Percentiles rank a stretch among this genome's conserved stretches.
phyloP scores from a whole-genome alignment of 1,140 invertebrate genomes.

The Laupala kohalensis region DNA sequence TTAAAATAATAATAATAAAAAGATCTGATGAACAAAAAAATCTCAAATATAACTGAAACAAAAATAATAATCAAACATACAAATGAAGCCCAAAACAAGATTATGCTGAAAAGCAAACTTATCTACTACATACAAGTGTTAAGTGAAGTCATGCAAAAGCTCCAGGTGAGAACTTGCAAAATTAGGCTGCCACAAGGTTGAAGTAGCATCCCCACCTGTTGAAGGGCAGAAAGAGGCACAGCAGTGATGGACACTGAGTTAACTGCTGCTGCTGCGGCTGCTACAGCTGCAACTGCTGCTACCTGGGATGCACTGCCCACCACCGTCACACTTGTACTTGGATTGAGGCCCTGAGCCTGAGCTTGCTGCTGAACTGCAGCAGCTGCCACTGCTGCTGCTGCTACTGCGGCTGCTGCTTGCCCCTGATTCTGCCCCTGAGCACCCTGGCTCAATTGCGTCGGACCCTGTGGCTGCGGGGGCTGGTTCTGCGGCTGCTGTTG shows the following conservation, averaged over 20 bases:
- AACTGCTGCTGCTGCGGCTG: neutral
- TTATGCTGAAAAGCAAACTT: neutral
- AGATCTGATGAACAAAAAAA: neutral
- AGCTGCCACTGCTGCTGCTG: neutral
- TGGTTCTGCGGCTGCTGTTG: neutral
- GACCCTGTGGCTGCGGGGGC: conserved; percentile 1
- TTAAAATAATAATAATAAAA: neutral
- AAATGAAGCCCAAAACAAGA: neutral
- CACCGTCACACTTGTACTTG: neutral
- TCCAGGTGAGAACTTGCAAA: neutral
- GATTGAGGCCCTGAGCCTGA: conserved; percentile 8
- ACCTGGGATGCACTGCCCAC: neutral
- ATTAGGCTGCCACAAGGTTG: neutral
- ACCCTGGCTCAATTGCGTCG: too few relatives aligned
- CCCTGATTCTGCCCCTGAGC: neutral
- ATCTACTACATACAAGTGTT: neutral
- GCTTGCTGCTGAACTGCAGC: neutral
- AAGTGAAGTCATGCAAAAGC: neutral
- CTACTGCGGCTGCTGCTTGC: neutral
- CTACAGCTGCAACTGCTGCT: conserved; percentile 1
- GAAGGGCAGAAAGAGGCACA: neutral
- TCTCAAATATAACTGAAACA: neutral
- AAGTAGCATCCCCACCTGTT: neutral
- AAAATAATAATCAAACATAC: neutral
- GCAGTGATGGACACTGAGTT: conserved; percentile 4